These are phyloP conservation scores for Miltochrista miniata DNA, from an alignment of 2,888 invertebrate species.

Conservation along the genomic window DNA sequence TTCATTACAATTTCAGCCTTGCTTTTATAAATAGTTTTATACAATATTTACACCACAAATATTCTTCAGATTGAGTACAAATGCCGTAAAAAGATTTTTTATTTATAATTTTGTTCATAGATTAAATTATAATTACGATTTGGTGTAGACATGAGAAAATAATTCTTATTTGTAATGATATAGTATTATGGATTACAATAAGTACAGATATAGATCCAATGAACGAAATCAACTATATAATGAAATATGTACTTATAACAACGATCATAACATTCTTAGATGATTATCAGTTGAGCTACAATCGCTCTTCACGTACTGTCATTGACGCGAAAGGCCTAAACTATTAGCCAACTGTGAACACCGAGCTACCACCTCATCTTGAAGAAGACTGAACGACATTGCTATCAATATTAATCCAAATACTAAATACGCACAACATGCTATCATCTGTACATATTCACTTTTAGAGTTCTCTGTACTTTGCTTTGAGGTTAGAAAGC, in stretches of 20 bases:
- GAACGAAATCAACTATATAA: slow-evolving; percentile 40
- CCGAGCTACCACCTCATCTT: slow-evolving; percentile 90
- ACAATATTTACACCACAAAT: slow-evolving; percentile 79
- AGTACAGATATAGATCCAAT: slow-evolving; percentile 49
- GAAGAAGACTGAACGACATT: slow-evolving; percentile 92
- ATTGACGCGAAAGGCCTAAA: slow-evolving; percentile 86
- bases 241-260: slow-evolving; percentile 56
- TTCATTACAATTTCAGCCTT: slow-evolving; percentile 82
- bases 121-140: slow-evolving; percentile 43
- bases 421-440: slow-evolving; percentile 91
- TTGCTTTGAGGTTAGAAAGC: slow-evolving; percentile 74
- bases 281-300: slow-evolving; percentile 76
- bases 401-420: slow-evolving; percentile 92
- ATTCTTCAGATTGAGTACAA: slow-evolving; percentile 69
- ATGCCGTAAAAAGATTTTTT: slow-evolving; percentile 72
- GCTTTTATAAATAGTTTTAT: slow-evolving; percentile 79
- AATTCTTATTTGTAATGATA: slow-evolving; percentile 53
- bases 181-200: slow-evolving; percentile 51
- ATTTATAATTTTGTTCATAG: slow-evolving; percentile 42
- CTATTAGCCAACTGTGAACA: slow-evolving; percentile 88
- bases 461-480: slow-evolving; percentile 69
- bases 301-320: slow-evolving; percentile 80
- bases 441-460: slow-evolving; percentile 89
- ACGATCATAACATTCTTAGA: slow-evolving; percentile 80
- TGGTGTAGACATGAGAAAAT: slow-evolving; percentile 66